Conservation (phyloP, 2,888 invertebrate genomes). For the Linnaemya tessellans region DNA sequence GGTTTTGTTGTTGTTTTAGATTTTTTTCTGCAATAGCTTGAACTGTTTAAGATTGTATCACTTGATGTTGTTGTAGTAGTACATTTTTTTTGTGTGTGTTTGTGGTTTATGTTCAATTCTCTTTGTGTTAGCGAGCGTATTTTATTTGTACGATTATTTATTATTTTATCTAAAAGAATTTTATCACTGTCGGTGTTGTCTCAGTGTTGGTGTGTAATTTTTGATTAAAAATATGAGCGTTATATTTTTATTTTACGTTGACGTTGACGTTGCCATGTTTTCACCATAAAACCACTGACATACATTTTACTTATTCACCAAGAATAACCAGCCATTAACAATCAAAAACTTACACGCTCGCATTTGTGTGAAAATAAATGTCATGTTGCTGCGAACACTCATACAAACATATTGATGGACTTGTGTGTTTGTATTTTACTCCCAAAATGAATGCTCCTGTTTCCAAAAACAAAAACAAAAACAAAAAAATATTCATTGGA, state of each 20-base stretch:
- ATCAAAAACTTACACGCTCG: slow-evolving; percentile 19
- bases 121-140: slow-evolving; percentile 33
- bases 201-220: background rate
- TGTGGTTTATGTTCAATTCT: background rate
- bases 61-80: slow-evolving; percentile 17
- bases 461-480: slow-evolving; percentile 11
- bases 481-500: background rate
- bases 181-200: slow-evolving; percentile 5
- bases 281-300: slow-evolving; percentile 67
- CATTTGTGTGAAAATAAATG: background rate
- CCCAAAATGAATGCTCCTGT: slow-evolving; percentile 40
- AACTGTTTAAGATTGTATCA: slow-evolving; percentile 39
- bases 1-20: slow-evolving; percentile 35
- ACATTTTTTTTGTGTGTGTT: slow-evolving; percentile 1
- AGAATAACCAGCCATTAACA: slow-evolving; percentile 44
- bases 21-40: slow-evolving; percentile 28
- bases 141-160: slow-evolving; percentile 41
- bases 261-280: slow-evolving; percentile 34
- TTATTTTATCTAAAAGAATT: slow-evolving; percentile 33
- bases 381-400: background rate
- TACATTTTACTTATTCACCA: slow-evolving; percentile 59
- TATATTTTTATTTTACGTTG: background rate
- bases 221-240: background rate
- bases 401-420: background rate
- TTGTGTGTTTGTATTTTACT: background rate